phyloP scores from a whole-genome alignment of 2,888 invertebrate species.

The Drosophila algonquin region DNA sequence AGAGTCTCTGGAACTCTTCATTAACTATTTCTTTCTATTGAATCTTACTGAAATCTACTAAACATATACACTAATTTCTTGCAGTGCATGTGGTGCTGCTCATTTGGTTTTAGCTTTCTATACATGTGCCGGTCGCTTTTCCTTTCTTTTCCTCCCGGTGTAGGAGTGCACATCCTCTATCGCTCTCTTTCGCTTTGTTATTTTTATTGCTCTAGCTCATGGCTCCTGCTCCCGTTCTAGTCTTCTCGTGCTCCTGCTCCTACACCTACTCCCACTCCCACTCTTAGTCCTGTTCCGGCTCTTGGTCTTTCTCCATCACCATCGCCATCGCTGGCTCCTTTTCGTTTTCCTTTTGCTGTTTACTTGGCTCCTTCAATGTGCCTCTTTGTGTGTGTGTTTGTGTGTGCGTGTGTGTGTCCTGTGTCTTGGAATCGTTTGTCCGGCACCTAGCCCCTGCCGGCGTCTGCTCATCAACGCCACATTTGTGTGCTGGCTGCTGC shows the following conservation, averaged over 20 bases:
- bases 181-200: conserved; percentile 56
- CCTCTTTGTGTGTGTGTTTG: conserved; percentile 5
- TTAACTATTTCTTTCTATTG: no score
- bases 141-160: background rate
- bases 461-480: conserved; percentile 72
- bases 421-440: conserved; percentile 46
- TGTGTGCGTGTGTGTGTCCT: conserved; percentile 43
- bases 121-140: conserved; percentile 40
- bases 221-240: background rate
- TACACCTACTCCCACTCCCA: background rate
- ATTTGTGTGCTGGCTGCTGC: conserved; percentile 55
- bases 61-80: conserved; percentile 12
- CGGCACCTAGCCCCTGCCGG: conserved; percentile 47
- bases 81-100: conserved; percentile 50
- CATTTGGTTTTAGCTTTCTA: conserved; percentile 72
- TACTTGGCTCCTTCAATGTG: conserved; percentile 32
- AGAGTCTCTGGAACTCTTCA: no score
- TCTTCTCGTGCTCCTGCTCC: background rate
- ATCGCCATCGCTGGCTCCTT: conserved; percentile 12
- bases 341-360: conserved; percentile 32
- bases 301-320: background rate
- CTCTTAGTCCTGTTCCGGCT: conserved; percentile 9
- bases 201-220: conserved; percentile 63
- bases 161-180: background rate
- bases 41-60: background rate